A percentile compares a stretch with the other conserved stretches of the same genome.
phyloP scores from a whole-genome alignment of 2,797 vertebrate species.

The Poeciliopsis gracilis region DNA sequence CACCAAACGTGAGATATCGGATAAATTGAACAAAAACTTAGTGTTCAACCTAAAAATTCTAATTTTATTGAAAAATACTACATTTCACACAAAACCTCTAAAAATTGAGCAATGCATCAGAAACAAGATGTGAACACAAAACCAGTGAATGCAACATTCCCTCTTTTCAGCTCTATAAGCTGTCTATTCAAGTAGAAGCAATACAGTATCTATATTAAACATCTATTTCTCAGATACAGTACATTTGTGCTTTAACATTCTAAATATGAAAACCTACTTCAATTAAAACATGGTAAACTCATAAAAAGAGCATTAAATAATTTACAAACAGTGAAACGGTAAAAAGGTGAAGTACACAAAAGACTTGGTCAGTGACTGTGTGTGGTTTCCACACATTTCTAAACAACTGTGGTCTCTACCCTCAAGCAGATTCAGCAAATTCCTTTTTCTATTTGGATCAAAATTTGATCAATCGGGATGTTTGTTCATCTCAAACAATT shows the following conservation, averaged over 20 bases:
- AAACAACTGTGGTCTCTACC: background rate
- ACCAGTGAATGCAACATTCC: background rate
- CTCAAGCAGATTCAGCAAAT: background rate
- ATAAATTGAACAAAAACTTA: background rate
- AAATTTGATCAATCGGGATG: slow-evolving; percentile 3
- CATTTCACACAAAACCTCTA: background rate
- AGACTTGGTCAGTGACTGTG: background rate
- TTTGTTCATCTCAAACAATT: slow-evolving; percentile 17
- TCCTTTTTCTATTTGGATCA: background rate
- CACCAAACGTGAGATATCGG: background rate
- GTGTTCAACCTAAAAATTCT: background rate
- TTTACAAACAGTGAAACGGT: background rate
- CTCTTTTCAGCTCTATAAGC: background rate
- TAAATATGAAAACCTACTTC: background rate
- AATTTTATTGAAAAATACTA: background rate
- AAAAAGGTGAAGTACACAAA: background rate
- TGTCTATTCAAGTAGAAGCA: background rate
- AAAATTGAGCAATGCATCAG: background rate
- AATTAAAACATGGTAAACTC: slow-evolving; percentile 2
- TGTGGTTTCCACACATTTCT: background rate
- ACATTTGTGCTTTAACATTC: slow-evolving; percentile 2
- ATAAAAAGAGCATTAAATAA: background rate
- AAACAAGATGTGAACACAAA: background rate
- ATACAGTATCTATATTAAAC: background rate
- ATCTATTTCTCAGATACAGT: slow-evolving; percentile 5